Base-by-base conservation (phyloP, 2,888 invertebrate genomes). In the Girardia tigrina region DNA sequence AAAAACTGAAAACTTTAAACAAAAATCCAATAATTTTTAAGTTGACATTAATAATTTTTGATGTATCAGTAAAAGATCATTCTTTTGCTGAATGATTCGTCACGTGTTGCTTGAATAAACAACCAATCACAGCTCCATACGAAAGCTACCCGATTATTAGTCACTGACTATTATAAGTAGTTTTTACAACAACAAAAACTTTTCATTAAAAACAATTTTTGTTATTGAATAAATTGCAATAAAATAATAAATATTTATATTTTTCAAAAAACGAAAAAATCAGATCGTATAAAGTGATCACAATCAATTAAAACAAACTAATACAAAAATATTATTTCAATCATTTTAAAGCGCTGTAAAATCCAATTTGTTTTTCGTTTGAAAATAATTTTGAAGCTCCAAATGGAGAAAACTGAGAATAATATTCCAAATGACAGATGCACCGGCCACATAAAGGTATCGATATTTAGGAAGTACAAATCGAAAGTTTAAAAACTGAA, bases 61-160 rank as follows among this genome's bases (percentile, higher is more conserved):
- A 56, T 56, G 56, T 56, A 56, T 56, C 56, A 56, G 56, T 56
- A 56, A 56, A 56, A 56, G 56, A 56, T 56, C 56, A 56, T 56
- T 56, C 56, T 56, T 56, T 56, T 56, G 56, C 56, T 56, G 56
- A 56, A 56, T 56, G 56, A 56, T 56, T 56, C n/a, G n/a, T 56
- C 56, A 56, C 56, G 56, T 56, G 56, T 56, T 56, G 23, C 56
- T 56, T 56, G 23, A 56, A 8, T 56, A 20, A 56, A 4, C 4
- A 56, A 12, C 56, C 56, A 56, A 56, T 56, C 4, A 56, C 4
- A 56, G 23, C 56, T 8, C 4, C 8, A 2, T n/a, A n/a, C n/a
- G 6, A 56, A 56, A 56, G 6, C n/a, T 56, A 20, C 2, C n/a
- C n/a, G 4, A 56, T 8, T 12, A 4, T 2, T 8, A 56, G 23